Evolutionary conservation across 2,113 vertebrate genomes (phyloP).

Genomic region (Oreamnos americanus): DNA sequence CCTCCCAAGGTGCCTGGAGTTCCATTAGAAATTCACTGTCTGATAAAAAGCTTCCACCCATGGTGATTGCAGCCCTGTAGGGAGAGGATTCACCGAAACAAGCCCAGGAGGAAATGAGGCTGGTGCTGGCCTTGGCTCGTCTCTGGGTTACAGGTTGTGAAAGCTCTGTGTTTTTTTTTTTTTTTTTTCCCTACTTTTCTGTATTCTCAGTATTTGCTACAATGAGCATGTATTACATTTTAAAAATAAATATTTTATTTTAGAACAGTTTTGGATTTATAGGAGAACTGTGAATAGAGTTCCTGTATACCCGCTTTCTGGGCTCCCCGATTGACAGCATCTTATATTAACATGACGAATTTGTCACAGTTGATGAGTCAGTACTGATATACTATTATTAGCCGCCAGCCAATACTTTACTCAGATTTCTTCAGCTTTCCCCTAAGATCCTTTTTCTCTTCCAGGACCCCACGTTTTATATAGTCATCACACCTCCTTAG

Average conservation of each 20-base stretch:
- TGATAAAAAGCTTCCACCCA: not conserved
- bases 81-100: not conserved
- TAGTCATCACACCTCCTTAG: too few relatives aligned
- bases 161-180: not conserved
- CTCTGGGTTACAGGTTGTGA: not conserved
- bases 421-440: not conserved
- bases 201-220: not conserved
- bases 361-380: not conserved
- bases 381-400: fast-evolving
- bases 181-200: not conserved
- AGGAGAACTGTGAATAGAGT: not conserved
- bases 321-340: fast-evolving
- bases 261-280: not conserved
- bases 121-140: not conserved
- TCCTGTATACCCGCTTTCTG: fast-evolving
- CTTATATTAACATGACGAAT: fast-evolving
- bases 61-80: not conserved
- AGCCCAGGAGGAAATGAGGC: not conserved
- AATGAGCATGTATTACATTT: not conserved
- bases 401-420: fast-evolving
- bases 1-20: not conserved
- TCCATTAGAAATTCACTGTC: not conserved
- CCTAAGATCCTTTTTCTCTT: not conserved
- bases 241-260: not conserved
- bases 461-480: not conserved